Conservation (phyloP, 2,888 invertebrate genomes). For the Drosophila setosimentum region DNA sequence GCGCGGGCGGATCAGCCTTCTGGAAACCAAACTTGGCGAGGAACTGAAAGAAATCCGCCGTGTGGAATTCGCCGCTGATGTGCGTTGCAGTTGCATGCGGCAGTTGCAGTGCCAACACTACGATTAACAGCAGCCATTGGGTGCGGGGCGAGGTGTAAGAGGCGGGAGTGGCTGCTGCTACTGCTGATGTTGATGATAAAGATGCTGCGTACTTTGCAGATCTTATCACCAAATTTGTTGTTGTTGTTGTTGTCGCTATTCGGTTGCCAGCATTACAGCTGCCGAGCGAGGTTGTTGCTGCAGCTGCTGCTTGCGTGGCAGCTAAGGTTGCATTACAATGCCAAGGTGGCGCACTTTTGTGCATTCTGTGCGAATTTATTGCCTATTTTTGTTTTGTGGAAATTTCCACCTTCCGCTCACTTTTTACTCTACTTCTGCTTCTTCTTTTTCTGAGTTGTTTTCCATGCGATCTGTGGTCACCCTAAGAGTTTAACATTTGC, state of each 20-base stretch:
- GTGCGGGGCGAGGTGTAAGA: conserved; percentile 15
- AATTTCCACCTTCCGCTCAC: conserved; percentile 56
- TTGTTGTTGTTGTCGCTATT: conserved; percentile 2
- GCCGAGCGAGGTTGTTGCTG: conserved; percentile 1
- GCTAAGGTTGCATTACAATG: conserved; percentile 39
- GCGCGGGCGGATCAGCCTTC: conserved; percentile 93
- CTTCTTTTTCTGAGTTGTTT: conserved; percentile 24
- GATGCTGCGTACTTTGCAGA: conserved; percentile 49
- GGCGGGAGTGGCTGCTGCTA: conserved; percentile 7
- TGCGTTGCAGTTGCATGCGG: conserved; percentile 85
- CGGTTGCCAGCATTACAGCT: conserved; percentile 10
- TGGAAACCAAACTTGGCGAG: conserved; percentile 98
- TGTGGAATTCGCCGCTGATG: conserved; percentile 88
- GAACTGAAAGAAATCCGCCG: conserved; percentile 94
- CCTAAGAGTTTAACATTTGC: conserved; percentile 9
- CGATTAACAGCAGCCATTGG: conserved; percentile 42
- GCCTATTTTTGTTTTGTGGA: conserved; percentile 60
- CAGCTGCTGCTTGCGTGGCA: conserved; percentile 56
- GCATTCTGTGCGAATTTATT: conserved; percentile 67
- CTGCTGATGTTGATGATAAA: conserved; percentile 24
- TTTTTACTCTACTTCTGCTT: conserved; percentile 21
- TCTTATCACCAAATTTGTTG: conserved; percentile 47
- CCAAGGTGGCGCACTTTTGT: conserved; percentile 77
- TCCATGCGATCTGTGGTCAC: conserved; percentile 15
- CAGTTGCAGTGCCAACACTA: conserved; percentile 32